phyloP scores from a whole-genome alignment of 2,888 invertebrate species.

The Eupeodes latifasciatus region DNA sequence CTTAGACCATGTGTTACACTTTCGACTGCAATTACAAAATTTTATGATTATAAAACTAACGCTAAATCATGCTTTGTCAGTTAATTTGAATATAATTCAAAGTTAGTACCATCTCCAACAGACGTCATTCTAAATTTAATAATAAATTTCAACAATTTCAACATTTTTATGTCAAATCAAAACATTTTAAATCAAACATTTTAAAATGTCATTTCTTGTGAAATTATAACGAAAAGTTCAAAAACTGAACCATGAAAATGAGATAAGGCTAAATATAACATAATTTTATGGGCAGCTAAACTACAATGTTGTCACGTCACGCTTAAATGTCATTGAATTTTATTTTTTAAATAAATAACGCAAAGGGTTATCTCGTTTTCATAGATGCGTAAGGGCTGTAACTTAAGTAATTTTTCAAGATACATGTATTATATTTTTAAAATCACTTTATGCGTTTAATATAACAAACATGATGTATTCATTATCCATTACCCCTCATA shows the following conservation, averaged over 20 bases:
- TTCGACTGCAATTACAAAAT: too few species aligned
- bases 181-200: neutral
- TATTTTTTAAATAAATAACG: neutral
- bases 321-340: slow-evolving; percentile 16
- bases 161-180: neutral
- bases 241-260: neutral
- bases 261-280: neutral
- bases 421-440: neutral
- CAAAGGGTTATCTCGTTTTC: slow-evolving; percentile 23
- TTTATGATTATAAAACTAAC: too few species aligned
- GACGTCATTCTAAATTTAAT: neutral
- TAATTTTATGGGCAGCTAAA: neutral
- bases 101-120: too few species aligned
- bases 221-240: neutral
- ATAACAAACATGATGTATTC: slow-evolving; percentile 11
- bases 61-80: too few species aligned
- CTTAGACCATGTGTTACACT: too few species aligned
- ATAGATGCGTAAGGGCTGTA: neutral
- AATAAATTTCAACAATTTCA: neutral
- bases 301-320: neutral
- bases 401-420: slow-evolving; percentile 6
- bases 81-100: too few species aligned
- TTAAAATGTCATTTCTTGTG: slow-evolving; percentile 9
- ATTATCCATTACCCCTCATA: neutral
- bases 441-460: neutral